phyloP scores from a whole-genome alignment of 2,113 vertebrate species.

The Puffinus mauretanicus region DNA sequence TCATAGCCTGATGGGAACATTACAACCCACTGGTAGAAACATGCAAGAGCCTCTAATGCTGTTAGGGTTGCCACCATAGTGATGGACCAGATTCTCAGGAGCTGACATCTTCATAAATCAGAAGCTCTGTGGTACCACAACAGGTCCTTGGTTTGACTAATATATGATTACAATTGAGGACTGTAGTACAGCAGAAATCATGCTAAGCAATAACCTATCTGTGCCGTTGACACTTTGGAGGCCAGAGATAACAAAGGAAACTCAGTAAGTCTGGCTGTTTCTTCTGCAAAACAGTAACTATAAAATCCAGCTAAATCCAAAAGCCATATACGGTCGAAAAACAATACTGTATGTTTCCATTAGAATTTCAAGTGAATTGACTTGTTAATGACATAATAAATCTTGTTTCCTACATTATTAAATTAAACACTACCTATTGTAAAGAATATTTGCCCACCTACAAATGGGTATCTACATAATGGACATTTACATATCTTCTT shows the following conservation, averaged over 20 bases:
- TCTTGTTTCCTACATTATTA: background rate
- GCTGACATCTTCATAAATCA: slow-evolving; percentile 57
- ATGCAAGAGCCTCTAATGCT: slow-evolving; percentile 72
- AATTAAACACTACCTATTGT: background rate
- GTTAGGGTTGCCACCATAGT: slow-evolving; percentile 69
- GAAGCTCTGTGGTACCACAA: background rate
- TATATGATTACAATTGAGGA: background rate
- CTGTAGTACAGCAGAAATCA: background rate
- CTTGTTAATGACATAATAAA: background rate
- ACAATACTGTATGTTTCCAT: background rate
- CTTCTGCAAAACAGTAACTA: background rate
- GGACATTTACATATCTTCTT: background rate
- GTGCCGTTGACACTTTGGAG: background rate
- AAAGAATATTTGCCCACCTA: background rate
- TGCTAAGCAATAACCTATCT: background rate
- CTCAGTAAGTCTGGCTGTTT: background rate
- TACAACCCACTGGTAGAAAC: slow-evolving; percentile 69
- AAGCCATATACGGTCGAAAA: background rate
- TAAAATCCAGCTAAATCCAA: background rate
- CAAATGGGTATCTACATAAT: background rate
- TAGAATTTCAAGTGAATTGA: background rate
- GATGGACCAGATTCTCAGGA: slow-evolving; percentile 15
- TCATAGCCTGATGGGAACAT: slow-evolving; percentile 74
- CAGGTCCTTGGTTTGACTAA: slow-evolving; percentile 16
- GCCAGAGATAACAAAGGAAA: background rate